Evolutionary conservation across 2,888 invertebrate species (phyloP), one percentile per base, ranked within the genome.

Genomic region (Lamellibrachia satsuma): DNA sequence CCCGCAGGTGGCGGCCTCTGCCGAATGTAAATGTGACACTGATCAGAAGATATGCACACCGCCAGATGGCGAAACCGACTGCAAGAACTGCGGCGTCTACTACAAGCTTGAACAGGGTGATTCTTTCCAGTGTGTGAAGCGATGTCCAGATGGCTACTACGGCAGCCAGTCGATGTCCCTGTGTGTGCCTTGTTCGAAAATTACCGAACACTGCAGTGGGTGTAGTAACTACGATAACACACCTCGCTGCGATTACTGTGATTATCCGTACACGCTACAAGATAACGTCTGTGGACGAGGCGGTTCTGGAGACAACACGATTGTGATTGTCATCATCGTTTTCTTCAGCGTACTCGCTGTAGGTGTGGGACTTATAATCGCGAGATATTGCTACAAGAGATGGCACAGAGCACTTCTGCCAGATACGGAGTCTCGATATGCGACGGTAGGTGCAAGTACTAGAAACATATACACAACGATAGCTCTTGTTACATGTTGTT

Each of bases 111-210:
- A 22, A 22, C 75, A 75, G 22, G 75, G 22, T n/a, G 11, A 75
- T 75, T 75, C n/a, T n/a, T 75, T 75, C 75, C 75, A 75, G n/a
- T 75, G 75, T 22, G 75, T 75, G 75, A 75, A 75, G 75, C 11
- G 3, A 22, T 75, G 75, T 75, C 22, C 75, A 22, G 75, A 75
- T 3, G 22, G 75, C n/a, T 75, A 75, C 75, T 75, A 75, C 75
- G 75, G 75, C 75, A 75, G 75, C 75, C 75, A 75, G 75, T 22
- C 75, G 75, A 15, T 75, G 75, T 75, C 75, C 75, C 22, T 3
- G 75, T 75, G 75, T 75, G 75, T 75, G 75, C 75, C 75, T 75
- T 75, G 75, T 75, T 75, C 75, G 75, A 75, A 75, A 15, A 22
- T 75, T 75, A 75, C 75, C 75, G 75, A 75, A n/a, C 75, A 75